phyloP scores from a whole-genome alignment of 2,888 invertebrate genomes.

The Acanthosepion lycidas region DNA sequence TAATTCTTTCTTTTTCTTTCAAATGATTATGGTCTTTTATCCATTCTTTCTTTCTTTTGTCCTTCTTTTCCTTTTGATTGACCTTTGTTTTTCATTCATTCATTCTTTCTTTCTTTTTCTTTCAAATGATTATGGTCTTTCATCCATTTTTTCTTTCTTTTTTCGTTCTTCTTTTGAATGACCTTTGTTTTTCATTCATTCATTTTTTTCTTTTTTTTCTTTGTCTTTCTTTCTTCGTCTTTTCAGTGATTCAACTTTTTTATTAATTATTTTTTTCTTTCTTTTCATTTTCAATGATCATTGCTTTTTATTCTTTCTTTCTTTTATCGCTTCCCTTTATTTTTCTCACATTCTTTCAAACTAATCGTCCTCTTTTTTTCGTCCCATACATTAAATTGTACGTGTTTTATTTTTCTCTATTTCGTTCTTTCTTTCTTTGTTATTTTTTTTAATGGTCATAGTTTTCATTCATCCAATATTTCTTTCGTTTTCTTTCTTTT shows the following conservation, averaged over 20 bases:
- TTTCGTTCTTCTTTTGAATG: too few species aligned
- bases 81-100: background rate
- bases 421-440: background rate
- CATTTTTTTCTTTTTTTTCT: too few species aligned
- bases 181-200: background rate
- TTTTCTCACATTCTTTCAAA: background rate
- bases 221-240: background rate
- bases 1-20: too few species aligned
- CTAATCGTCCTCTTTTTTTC: background rate
- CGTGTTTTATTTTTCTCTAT: background rate
- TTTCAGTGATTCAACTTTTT: background rate
- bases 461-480: too few species aligned
- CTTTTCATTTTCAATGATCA: background rate
- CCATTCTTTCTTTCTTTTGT: too few species aligned
- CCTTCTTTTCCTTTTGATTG: too few species aligned
- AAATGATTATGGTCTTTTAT: too few species aligned
- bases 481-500: too few species aligned
- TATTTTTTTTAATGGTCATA: too few species aligned
- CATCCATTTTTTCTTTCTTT: too few species aligned
- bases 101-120: too few species aligned
- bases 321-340: background rate
- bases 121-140: too few species aligned
- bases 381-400: background rate
- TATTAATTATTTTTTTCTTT: background rate
- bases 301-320: background rate